Base-by-base conservation (phyloP, 2,797 vertebrate species). In the Aselliscus stoliczkanus region DNA sequence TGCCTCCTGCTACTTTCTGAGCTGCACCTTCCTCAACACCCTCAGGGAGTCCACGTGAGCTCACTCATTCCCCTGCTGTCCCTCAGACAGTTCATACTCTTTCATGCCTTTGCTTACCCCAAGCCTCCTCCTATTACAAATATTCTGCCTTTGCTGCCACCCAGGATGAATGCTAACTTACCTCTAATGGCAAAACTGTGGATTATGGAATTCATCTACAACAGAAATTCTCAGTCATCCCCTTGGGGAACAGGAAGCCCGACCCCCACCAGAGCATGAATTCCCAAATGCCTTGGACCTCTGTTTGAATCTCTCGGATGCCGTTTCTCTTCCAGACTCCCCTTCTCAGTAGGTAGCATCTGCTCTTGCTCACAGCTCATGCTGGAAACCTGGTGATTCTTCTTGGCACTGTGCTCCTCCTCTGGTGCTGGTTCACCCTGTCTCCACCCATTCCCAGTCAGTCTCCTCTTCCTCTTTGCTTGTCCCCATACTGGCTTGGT, bases 1-100 rank as follows among this genome's bases (percentile, higher is more conserved):
- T 1, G 0, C n/a, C n/a, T n/a, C 23, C 14, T 4, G 64, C 27
- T n/a, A 39, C 29, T 20, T 56, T 70, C 23, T 42, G 3, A 29
- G 34, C 52, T 84, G 14, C 11, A 20, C 10, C 39, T 27, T 73
- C 65, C 31, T 25, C 25, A 5, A 34, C 25, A 42, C 8, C 64
- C 25, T 31, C 6, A 18, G 54, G 76, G 3, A 20, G 23, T 31
- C 21, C n/a, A 2, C 0, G 0, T 27, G 18, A 75, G 37, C 12
- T 29, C 2, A 23, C 11, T 52, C 29, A 11, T 15, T 54, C 60
- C 56, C 72, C 47, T 37, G 8, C 42, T 25, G 18, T 20, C 37
- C 56, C 47, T 54, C 14, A 5, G 15, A 50, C 20, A 5, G 9
- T 67, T 31, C 52, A 65, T 27, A 27, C 56, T 37, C 70, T 76